Evolutionary conservation across 2,113 vertebrate species (phyloP).

Genomic region (Macquaria ambigua): DNA sequence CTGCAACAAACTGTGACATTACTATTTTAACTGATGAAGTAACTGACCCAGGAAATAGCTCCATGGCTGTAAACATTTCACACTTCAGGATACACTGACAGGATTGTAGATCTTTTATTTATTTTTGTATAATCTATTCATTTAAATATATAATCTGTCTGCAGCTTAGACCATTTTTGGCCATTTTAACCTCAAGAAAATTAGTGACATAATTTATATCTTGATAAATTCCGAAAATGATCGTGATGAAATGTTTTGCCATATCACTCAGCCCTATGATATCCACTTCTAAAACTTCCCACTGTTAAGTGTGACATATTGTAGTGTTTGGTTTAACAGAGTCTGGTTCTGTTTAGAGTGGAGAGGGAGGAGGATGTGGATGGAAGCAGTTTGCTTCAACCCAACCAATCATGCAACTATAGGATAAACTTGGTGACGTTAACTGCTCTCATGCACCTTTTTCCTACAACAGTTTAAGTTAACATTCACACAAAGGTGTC

Average conservation of each 20-base stretch:
- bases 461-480: neutral
- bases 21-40: neutral
- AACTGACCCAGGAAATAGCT: neutral
- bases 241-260: neutral
- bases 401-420: slow-evolving; percentile 6
- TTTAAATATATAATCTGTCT: neutral
- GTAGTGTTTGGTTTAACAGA: slow-evolving; percentile 2
- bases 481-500: neutral
- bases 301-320: slow-evolving; percentile 1
- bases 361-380: neutral
- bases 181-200: neutral
- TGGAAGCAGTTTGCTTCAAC: slow-evolving; percentile 5
- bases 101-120: neutral
- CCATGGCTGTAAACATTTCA: slow-evolving; percentile 19
- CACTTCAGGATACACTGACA: neutral
- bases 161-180: neutral
- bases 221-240: no score
- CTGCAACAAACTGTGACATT: neutral
- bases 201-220: neutral
- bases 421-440: neutral
- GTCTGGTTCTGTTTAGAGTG: slow-evolving; percentile 6
- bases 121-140: neutral
- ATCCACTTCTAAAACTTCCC: neutral
- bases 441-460: neutral
- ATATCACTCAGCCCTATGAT: neutral